Base-by-base conservation (phyloP, 2,888 invertebrate species). In the Cataglyphis livida region DNA sequence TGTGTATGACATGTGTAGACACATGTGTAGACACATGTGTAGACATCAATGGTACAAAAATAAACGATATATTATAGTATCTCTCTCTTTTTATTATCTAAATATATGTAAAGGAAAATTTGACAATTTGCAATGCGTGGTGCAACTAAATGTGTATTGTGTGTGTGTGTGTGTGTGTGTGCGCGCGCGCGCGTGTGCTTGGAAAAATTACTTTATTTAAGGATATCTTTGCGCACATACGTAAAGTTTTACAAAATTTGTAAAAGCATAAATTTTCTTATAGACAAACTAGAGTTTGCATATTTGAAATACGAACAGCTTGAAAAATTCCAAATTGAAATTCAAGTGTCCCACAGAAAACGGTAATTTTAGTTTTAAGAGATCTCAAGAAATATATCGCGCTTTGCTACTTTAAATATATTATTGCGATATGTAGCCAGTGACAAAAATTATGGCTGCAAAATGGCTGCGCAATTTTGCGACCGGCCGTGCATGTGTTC, bases 401-500 rank as follows among this genome's bases (percentile, higher is more conserved):
- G 25, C 7, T n/a, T 61, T 44, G 12, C 48, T 48, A 61, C 21
- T 70, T 79, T 35, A 25, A 70, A 79, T 61, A 59, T 79, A 48
- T 78, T 79, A 79, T 79, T 70, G 48, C 59, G 70, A 79, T 79
- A 68, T 70, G 59, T 12, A 68, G 35, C 44, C 44, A n/a, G 59
- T 12, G 70, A 25, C 48, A 70, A 59, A 70, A 79, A 59, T 70
- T 79, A 70, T 70, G 44, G n/a, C 44, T 35, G 44, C 48, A 38
- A 59, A 70, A 70, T 48, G 44, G 79, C 84, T 84, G 87, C 61
- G 87, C 87, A 89, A 89, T 89, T 85, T 87, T 83, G 68, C 79
- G 86, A 76, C 82, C 78, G 64, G 83, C 79, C 84, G 83, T 89
- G 88, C 84, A 85, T 89, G 90, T 87, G 91, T 89, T 89, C 85